Base-by-base conservation (phyloP, 2,888 invertebrate genomes). In the Stictocephala bisonia region DNA sequence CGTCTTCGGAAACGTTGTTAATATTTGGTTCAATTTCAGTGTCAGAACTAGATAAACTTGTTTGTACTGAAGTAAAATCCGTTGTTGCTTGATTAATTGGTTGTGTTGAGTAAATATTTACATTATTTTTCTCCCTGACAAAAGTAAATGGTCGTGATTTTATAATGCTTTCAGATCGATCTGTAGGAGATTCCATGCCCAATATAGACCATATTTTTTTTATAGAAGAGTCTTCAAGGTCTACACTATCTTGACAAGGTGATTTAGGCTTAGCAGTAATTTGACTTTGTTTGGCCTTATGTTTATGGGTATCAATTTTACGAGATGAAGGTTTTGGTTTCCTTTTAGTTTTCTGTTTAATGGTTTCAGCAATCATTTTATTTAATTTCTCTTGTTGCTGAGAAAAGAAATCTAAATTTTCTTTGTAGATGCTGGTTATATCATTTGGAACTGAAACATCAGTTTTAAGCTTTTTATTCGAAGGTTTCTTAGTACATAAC, bases 131-230 rank as follows among this genome's bases (percentile, higher is more conserved):
- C 26, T 51, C 27, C 22, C 51, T 1, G 29, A 56, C 7, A 11
- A 29, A 15, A 11, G 27, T 24, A 11, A 26, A 26, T 51, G 7
- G 3, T 3, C 7, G 2, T 9, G 29, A 56, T 56, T 13, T n/a
- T 15, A 56, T 1, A 29, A 44, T 44, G 44, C 4, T 64, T 13
- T 24, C 44, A 3, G 41, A 40, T n/a, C 44, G 4, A 7, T 64
- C 64, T 1, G n/a, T 64, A 26, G 64, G 64, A 26, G 64, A 41
- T 26, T 40, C 64, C 64, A 64, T 64, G 18, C 64, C 64, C 7
- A 64, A 7, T 24, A 64, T 64, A 2, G 64, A 64, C 64, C 64
- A 64, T 9, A 64, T 7, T 27, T 64, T 44, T 64, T 64, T 40
- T 24, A 64, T 64, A 6, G 64, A 64, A 1, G 64, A 27, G 15